A percentile compares a stretch with the other conserved stretches of the same genome.
Conservation (phyloP, 1,140 invertebrate species). For the Trichonephila clavipes region DNA sequence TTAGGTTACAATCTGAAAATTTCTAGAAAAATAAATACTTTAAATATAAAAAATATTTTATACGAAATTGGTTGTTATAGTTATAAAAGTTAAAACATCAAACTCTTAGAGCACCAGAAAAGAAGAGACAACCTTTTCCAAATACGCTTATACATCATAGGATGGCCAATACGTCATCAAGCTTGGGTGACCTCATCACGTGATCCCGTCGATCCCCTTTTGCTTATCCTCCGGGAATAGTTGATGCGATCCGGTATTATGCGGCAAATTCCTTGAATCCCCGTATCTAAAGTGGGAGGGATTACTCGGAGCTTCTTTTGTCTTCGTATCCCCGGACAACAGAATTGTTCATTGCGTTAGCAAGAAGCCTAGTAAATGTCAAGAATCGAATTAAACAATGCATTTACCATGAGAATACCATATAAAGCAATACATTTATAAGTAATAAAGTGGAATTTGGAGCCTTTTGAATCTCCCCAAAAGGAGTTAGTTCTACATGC, state of each 20-base stretch:
- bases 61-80: too few relatives aligned
- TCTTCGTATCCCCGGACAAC: not conserved
- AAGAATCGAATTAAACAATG: not conserved
- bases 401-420: too few relatives aligned
- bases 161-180: not conserved
- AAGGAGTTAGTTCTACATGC: too few relatives aligned
- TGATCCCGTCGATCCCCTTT: not conserved
- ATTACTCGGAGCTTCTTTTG: not conserved
- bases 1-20: too few relatives aligned
- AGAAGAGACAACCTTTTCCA: not conserved
- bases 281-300: slow-evolving; percentile 52
- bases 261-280: slow-evolving; percentile 41
- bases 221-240: slow-evolving; percentile 29
- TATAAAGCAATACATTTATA: too few relatives aligned
- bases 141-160: not conserved
- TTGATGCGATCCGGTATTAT: slow-evolving; percentile 42
- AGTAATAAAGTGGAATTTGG: too few relatives aligned
- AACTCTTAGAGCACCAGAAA: not conserved
- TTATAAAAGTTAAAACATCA: too few relatives aligned
- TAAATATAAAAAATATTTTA: too few relatives aligned
- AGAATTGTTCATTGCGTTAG: not conserved
- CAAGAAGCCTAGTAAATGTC: not conserved
- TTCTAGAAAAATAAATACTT: too few relatives aligned
- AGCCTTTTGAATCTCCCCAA: too few relatives aligned
- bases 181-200: slow-evolving; percentile 18